A percentile compares a stretch with the other conserved stretches of the same genome.
phyloP scores from a whole-genome alignment of 2,888 invertebrate species.

The Caenorhabditis uteleia region DNA sequence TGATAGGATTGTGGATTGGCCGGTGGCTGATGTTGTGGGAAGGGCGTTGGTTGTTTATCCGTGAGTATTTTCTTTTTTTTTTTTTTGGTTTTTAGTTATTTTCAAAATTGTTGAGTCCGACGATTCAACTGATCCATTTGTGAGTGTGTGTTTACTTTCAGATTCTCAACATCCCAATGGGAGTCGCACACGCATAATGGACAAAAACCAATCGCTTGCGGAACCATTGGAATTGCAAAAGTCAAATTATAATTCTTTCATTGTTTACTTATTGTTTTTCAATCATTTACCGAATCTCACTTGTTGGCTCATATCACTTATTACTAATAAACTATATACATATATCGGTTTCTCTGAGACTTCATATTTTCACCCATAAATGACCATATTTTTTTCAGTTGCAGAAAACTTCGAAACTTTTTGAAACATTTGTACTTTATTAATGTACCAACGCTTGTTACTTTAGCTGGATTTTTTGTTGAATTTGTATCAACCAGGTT shows the following conservation, averaged over 20 bases:
- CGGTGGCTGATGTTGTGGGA: conserved; percentile 48
- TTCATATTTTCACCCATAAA: too few relatives aligned
- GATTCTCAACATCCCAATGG: conserved; percentile 47
- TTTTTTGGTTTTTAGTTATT: neutral
- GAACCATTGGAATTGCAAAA: conserved; percentile 49
- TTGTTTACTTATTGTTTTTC: conserved; percentile 6
- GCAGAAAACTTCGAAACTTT: too few relatives aligned
- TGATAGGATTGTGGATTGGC: conserved; percentile 49
- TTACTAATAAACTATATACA: neutral
- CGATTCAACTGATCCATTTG: neutral
- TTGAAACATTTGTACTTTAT: too few relatives aligned
- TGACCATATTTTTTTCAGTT: too few relatives aligned
- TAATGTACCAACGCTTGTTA: too few relatives aligned
- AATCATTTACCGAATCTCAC: neutral
- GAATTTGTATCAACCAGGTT: too few relatives aligned
- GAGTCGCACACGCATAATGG: conserved; percentile 20
- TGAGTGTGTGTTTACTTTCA: conserved; percentile 7
- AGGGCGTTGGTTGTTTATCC: conserved; percentile 46
- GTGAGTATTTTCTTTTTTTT: conserved; percentile 15
- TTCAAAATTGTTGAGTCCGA: too few relatives aligned
- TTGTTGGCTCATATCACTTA: neutral
- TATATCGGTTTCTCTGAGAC: too few relatives aligned
- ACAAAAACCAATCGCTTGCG: conserved; percentile 48
- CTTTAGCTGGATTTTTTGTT: too few relatives aligned
- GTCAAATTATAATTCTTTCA: conserved; percentile 4